phyloP scores from a whole-genome alignment of 2,888 invertebrate species.

The Gasteruption jaculator region DNA sequence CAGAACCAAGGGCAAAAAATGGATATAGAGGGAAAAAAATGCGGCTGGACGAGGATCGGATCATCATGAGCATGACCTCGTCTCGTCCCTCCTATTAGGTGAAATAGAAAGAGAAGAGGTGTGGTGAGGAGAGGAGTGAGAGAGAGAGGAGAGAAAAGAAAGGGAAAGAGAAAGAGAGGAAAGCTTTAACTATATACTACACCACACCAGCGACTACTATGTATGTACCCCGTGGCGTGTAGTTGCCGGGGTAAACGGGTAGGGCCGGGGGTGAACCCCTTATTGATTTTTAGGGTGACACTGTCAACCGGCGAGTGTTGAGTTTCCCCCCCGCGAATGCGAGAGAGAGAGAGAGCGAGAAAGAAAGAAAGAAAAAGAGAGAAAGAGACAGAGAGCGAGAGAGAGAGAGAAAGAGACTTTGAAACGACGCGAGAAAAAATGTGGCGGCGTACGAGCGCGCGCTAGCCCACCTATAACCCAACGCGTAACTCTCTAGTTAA shows the following conservation, averaged over 20 bases:
- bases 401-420: conserved; percentile 51
- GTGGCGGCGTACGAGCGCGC: conserved; percentile 35
- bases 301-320: conserved; percentile 59
- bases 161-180: background rate
- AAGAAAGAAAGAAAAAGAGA: conserved; percentile 48
- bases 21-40: too few relatives aligned
- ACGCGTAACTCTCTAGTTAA: too few relatives aligned
- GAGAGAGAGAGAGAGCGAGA: conserved; percentile 53
- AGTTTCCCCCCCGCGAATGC: conserved; percentile 44
- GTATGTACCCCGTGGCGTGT: too few relatives aligned
- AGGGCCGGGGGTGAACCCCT: conserved; percentile 54
- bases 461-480: too few relatives aligned
- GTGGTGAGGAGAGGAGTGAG: conserved; percentile 2
- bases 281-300: conserved; percentile 68
- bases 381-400: conserved; percentile 45
- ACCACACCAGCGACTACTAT: too few relatives aligned
- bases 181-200: too few relatives aligned
- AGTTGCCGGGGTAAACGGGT: too few relatives aligned
- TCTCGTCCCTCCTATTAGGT: too few relatives aligned
- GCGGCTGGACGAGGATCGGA: too few relatives aligned
- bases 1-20: too few relatives aligned
- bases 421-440: conserved; percentile 51
- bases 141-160: background rate
- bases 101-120: too few relatives aligned
- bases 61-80: too few relatives aligned